Conservation (phyloP, 2,797 vertebrate species). For the Halcyon leucocephala region DNA sequence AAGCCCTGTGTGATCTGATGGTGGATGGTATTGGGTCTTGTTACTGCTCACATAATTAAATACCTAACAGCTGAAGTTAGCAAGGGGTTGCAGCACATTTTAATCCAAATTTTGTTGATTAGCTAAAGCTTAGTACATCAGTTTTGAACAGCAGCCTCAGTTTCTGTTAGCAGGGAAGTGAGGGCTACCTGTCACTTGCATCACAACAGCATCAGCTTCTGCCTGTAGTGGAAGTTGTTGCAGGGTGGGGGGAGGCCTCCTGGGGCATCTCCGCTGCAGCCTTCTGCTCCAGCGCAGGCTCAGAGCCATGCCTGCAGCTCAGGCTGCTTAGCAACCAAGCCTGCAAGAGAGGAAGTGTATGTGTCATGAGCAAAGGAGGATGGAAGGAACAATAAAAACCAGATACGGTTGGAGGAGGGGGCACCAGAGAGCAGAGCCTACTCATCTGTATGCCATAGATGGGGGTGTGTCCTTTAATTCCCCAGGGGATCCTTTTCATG, state of each 20-base stretch:
- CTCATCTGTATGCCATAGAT: neutral
- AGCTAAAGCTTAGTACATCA: neutral
- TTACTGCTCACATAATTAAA: neutral
- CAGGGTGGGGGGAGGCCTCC: neutral
- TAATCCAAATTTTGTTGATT: neutral
- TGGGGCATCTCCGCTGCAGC: neutral
- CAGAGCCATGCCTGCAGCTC: rapidly evolving
- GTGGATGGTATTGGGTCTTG: neutral
- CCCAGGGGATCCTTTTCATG: neutral
- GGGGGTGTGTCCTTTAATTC: neutral
- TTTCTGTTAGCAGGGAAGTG: neutral
- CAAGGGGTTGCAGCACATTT: rapidly evolving
- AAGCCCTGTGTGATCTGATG: neutral
- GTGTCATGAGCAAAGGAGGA: neutral
- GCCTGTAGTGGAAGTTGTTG: rapidly evolving
- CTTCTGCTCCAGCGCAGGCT: neutral
- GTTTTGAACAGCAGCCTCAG: rapidly evolving
- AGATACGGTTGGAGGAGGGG: rapidly evolving
- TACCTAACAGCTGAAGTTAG: neutral
- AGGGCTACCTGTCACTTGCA: neutral
- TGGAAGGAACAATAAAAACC: neutral
- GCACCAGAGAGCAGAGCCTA: neutral
- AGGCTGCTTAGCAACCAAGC: neutral
- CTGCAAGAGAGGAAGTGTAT: neutral
- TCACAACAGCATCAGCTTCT: neutral